Evolutionary conservation across 2,113 vertebrate genomes (phyloP).

Genomic region (Callaeas wilsoni): DNA sequence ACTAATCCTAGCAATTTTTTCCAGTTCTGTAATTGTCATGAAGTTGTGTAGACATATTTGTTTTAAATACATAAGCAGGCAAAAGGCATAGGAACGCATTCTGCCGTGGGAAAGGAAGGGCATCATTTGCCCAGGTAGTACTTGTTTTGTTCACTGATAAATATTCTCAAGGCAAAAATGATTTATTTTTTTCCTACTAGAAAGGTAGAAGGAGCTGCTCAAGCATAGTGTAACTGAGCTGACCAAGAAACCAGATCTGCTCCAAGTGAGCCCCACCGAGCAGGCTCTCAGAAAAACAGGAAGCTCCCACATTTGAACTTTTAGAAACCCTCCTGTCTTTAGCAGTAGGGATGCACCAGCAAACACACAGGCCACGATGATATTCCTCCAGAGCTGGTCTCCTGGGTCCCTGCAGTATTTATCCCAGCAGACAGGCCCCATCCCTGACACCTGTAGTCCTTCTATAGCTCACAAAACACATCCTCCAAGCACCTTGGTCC

Average conservation of each 20-base stretch:
- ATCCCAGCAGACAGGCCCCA: neutral
- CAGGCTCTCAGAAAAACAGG: neutral
- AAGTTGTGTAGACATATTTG: neutral
- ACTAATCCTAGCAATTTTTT: neutral
- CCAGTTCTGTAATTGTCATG: neutral
- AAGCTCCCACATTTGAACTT: neutral
- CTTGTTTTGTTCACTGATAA: neutral
- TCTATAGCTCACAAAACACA: neutral
- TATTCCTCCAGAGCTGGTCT: neutral
- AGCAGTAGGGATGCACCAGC: neutral
- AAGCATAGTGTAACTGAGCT: neutral
- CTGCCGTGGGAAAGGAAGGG: neutral
- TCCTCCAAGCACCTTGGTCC: neutral
- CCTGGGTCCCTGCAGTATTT: rapidly evolving
- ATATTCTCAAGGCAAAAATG: neutral
- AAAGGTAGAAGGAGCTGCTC: neutral
- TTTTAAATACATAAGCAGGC: neutral
- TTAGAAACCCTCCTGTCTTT: neutral
- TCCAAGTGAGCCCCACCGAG: neutral
- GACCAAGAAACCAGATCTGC: neutral
- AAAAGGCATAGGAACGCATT: neutral
- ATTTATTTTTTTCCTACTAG: neutral
- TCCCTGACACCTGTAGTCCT: neutral
- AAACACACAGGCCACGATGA: rapidly evolving
- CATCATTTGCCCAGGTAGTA: neutral